Conservation (phyloP, 2,113 vertebrate genomes). For the Odocoileus virginianus region DNA sequence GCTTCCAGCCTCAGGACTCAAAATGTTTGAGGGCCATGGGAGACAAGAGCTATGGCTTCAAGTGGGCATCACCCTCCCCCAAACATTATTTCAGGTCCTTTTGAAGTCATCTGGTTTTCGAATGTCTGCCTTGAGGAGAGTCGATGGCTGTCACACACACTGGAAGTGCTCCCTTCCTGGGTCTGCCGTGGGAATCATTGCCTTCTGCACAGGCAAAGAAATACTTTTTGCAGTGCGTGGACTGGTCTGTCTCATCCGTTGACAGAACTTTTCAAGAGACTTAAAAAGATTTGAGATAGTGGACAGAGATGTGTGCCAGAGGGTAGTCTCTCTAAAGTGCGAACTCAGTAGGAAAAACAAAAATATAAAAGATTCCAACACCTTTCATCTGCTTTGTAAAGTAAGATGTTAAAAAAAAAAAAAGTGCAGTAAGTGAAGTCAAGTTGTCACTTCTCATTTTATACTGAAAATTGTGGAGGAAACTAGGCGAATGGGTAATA, state of each 20-base stretch:
- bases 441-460: neutral
- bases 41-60: neutral
- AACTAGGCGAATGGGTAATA: neutral
- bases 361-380: neutral
- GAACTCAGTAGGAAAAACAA: neutral
- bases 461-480: neutral
- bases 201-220: neutral
- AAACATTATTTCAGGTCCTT: neutral
- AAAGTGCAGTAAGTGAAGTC: neutral
- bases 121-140: neutral
- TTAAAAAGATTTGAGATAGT: slow-evolving; percentile 20
- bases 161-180: neutral
- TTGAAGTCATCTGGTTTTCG: neutral
- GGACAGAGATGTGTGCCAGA: neutral
- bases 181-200: neutral
- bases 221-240: neutral
- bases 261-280: slow-evolving; percentile 2
- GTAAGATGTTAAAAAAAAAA: neutral
- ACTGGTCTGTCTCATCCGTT: neutral
- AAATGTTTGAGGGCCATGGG: neutral
- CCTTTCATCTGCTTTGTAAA: neutral
- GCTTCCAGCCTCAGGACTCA: neutral
- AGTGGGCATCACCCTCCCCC: neutral
- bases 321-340: neutral
- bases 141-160: neutral